A percentile compares a stretch with the other conserved stretches of the same genome.
Conservation (phyloP, 2,888 invertebrate genomes). For the Eumerus sabulonum region DNA sequence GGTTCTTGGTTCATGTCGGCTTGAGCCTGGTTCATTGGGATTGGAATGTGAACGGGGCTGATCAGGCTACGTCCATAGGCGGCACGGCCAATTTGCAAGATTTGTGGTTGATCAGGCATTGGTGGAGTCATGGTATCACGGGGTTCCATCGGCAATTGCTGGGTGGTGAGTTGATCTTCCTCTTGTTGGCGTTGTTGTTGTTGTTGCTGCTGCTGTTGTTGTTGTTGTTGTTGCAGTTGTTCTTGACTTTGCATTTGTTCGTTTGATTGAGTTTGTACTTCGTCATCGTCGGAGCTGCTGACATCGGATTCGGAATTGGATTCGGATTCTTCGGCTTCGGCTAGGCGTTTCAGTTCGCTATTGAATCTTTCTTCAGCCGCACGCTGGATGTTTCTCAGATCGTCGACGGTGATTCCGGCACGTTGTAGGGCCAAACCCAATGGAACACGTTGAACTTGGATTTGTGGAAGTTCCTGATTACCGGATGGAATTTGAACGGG, state of each 20-base stretch:
- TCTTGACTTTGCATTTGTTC: conserved; percentile 70
- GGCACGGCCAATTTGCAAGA: conserved; percentile 77
- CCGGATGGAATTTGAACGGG: conserved; percentile 75
- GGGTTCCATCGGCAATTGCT: conserved; percentile 76
- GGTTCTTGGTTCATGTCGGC: conserved; percentile 80
- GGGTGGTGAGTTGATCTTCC: conserved; percentile 61
- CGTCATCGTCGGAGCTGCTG: conserved; percentile 74
- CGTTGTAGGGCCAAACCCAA: conserved; percentile 77
- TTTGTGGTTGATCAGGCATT: conserved; percentile 77
- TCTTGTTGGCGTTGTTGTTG: conserved; percentile 75
- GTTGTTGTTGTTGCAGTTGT: conserved; percentile 69
- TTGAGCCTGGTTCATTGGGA: conserved; percentile 82
- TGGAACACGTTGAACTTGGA: conserved; percentile 78
- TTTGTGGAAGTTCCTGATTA: conserved; percentile 74
- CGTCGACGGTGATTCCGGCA: conserved; percentile 78
- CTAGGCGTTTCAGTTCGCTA: conserved; percentile 76
- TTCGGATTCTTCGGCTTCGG: conserved; percentile 74
- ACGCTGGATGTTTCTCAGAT: conserved; percentile 78
- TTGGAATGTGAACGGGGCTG: conserved; percentile 80
- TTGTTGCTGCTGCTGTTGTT: conserved; percentile 74
- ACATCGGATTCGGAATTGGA: conserved; percentile 72
- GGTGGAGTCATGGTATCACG: conserved; percentile 77
- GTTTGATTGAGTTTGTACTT: conserved; percentile 69
- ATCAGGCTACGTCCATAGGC: conserved; percentile 79
- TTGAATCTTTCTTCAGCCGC: conserved; percentile 78